Conservation (phyloP, 2,113 vertebrate genomes). For the Colossoma macropomum region DNA sequence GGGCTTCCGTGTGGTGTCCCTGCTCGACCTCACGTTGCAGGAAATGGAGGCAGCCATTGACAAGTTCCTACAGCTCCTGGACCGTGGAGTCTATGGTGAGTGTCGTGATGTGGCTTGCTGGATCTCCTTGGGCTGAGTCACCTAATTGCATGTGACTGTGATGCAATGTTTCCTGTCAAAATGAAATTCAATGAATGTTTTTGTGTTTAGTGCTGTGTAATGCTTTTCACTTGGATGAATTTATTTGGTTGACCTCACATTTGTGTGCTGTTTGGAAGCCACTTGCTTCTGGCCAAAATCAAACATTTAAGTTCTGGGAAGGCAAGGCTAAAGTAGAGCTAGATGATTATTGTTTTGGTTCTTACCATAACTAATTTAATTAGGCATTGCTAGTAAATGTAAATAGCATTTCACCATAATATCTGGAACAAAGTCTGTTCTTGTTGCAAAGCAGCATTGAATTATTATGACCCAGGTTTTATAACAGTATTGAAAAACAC, state of each 20-base stretch:
- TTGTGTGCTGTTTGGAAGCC: neutral
- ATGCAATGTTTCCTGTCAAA: too few species aligned
- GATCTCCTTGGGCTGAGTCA: neutral
- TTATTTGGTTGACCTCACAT: neutral
- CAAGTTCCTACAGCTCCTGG: conserved; percentile 82
- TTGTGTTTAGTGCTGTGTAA: neutral
- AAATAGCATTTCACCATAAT: too few species aligned
- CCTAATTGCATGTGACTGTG: neutral
- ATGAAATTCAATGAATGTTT: neutral
- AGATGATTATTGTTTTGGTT: too few species aligned
- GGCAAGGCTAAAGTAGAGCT: too few species aligned
- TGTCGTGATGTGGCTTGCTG: neutral
- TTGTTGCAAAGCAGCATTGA: neutral
- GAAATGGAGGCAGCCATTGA: conserved; percentile 82
- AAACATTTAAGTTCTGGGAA: too few species aligned
- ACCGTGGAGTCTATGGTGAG: conserved; percentile 86
- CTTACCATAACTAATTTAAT: too few species aligned
- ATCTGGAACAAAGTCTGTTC: neutral
- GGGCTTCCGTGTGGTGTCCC: conserved; percentile 84
- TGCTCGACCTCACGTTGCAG: conserved; percentile 84
- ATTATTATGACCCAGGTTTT: neutral
- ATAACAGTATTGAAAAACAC: neutral
- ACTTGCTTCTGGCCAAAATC: too few species aligned
- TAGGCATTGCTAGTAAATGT: too few species aligned
- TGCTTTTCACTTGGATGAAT: neutral